Evolutionary conservation across 2,888 invertebrate species (phyloP).

Genomic region (Geophilus truncorum): DNA sequence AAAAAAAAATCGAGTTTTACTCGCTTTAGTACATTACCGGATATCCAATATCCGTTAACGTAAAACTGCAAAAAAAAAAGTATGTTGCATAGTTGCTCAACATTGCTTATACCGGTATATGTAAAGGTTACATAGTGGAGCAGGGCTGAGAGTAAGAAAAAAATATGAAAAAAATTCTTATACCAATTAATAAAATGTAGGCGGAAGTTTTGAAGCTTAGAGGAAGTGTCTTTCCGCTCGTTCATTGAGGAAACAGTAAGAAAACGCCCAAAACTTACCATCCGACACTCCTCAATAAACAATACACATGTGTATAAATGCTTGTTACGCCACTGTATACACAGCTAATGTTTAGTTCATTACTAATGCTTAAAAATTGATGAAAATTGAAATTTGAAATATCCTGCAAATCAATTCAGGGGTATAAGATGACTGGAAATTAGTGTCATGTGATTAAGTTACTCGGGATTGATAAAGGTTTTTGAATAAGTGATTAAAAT

Average conservation of each 20-base stretch:
- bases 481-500: no score
- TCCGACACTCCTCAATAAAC: background rate
- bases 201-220: background rate
- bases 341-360: background rate
- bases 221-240: background rate
- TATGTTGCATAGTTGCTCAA: background rate
- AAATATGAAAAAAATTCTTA: background rate
- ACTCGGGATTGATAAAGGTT: no score
- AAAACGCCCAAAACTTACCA: background rate
- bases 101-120: background rate
- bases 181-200: background rate
- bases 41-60: background rate
- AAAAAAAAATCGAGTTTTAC: background rate
- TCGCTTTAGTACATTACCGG: background rate
- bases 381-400: no score
- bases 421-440: no score
- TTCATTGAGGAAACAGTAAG: background rate
- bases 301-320: background rate
- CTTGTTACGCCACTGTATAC: no score
- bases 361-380: no score
- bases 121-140: background rate
- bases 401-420: no score
- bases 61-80: background rate
- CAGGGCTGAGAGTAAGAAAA: background rate
- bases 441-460: no score